These are phyloP conservation scores for Chelonus insularis DNA, from an alignment of 1,140 invertebrate species.

Conservation along the genomic window DNA sequence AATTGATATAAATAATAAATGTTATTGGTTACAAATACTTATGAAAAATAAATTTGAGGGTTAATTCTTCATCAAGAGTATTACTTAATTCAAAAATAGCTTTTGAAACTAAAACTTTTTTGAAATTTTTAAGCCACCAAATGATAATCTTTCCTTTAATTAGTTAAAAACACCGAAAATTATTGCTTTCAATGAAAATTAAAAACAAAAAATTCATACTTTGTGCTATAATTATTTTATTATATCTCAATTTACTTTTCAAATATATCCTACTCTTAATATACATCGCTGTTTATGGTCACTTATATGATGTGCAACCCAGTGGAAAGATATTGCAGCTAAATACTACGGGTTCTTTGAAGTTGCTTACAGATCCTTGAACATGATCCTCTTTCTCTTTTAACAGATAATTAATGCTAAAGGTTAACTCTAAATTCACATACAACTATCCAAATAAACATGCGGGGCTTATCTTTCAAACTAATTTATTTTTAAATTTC, in stretches of 20 bases:
- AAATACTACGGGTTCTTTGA: slow-evolving; percentile 52
- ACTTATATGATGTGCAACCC: slow-evolving; percentile 46
- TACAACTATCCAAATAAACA: not conserved
- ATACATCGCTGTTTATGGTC: slow-evolving; percentile 29
- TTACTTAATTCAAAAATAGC: too few species aligned
- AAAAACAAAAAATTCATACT: too few species aligned
- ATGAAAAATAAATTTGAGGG: too few species aligned
- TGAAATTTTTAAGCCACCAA: too few species aligned
- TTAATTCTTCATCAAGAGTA: too few species aligned
- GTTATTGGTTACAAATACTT: too few species aligned
- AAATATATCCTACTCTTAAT: not conserved
- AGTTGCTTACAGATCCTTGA: slow-evolving; percentile 33
- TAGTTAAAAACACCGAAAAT: too few species aligned
- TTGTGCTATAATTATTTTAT: too few species aligned
- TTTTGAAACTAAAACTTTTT: too few species aligned
- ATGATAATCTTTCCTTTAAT: too few species aligned
- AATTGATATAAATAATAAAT: too few species aligned
- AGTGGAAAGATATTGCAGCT: slow-evolving; percentile 51
- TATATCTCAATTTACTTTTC: not conserved
- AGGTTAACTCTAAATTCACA: slow-evolving; percentile 44
- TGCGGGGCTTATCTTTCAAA: slow-evolving; percentile 14
- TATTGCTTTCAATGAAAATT: too few species aligned
- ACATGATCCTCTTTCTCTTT: slow-evolving; percentile 9
- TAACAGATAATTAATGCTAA: slow-evolving; percentile 55
- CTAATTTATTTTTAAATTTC: not conserved